These are phyloP conservation scores for Diplosoma virens DNA, from an alignment of 23 tunicate genomes.

Conservation along the genomic window DNA sequence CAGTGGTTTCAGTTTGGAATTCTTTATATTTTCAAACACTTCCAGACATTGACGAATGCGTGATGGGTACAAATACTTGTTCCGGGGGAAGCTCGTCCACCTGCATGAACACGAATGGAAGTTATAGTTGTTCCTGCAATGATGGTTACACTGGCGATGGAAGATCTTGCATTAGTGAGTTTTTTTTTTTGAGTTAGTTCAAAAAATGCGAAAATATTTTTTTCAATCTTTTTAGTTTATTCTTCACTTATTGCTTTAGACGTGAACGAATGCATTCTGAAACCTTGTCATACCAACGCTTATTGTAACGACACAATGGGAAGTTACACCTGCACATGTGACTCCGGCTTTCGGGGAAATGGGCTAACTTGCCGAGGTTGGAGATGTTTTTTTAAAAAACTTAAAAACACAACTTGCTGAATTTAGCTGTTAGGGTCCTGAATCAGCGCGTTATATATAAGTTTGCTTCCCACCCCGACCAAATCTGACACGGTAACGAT, in stretches of 20 bases:
- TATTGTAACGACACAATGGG: neutral
- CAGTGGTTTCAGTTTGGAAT: too few species aligned
- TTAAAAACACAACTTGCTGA: too few species aligned
- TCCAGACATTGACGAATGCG: conserved; percentile 6
- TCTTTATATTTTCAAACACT: too few species aligned
- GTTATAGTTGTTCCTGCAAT: neutral
- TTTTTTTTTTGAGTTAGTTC: too few species aligned
- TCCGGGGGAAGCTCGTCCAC: neutral
- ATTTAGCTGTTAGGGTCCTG: too few species aligned
- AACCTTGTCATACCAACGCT: conserved; percentile 1
- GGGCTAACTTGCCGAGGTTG: conserved; percentile 1
- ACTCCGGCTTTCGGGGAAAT: neutral
- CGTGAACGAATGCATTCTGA: neutral
- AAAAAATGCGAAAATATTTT: too few species aligned
- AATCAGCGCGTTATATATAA: too few species aligned
- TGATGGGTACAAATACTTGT: neutral
- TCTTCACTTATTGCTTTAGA: neutral
- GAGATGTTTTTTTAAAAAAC: too few species aligned
- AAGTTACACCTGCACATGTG: neutral
- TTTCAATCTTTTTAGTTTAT: neutral
- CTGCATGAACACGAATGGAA: neutral
- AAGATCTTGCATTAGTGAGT: neutral
- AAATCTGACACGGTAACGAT: too few species aligned
- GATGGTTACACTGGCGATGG: conserved; percentile 10
- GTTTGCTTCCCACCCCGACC: too few species aligned